phyloP scores from a whole-genome alignment of 1,140 invertebrate genomes.

The Drosophila funebris region DNA sequence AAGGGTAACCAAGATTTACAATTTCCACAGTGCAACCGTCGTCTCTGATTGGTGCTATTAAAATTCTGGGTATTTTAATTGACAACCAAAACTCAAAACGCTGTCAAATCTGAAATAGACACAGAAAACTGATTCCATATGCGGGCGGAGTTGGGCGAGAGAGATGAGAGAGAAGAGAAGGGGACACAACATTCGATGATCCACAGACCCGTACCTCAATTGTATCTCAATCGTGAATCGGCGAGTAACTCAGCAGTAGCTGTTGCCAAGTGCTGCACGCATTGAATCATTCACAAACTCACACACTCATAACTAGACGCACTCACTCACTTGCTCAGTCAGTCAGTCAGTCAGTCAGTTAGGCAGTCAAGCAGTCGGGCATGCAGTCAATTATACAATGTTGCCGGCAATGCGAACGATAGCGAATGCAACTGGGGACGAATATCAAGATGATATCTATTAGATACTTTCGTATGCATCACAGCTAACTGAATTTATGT shows the following conservation, averaged over 20 bases:
- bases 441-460: constrained; percentile 67
- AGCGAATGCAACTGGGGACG: constrained; percentile 25
- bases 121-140: constrained; percentile 70
- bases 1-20: not conserved
- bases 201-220: constrained; percentile 29
- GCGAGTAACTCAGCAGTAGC: constrained; percentile 42
- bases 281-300: constrained; percentile 54
- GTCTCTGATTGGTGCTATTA: constrained; percentile 33
- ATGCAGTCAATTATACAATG: constrained; percentile 76
- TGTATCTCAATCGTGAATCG: constrained; percentile 14
- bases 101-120: constrained; percentile 42
- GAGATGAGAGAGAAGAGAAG: not conserved
- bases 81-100: constrained; percentile 53
- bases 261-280: constrained; percentile 65
- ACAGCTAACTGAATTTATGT: constrained; percentile 78
- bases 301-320: constrained; percentile 40
- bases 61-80: constrained; percentile 70
- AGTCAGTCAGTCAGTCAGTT: constrained; percentile 14
- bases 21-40: constrained; percentile 2
- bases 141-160: constrained; percentile 43
- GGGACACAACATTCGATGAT: constrained; percentile 10
- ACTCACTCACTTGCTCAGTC: constrained; percentile 42
- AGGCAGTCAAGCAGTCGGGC: constrained; percentile 41
- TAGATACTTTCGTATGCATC: constrained; percentile 76
- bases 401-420: constrained; percentile 41